These are phyloP conservation scores for Rotaria magnacalcarata DNA, from an alignment of 2,888 invertebrate species.

Conservation along the genomic window DNA sequence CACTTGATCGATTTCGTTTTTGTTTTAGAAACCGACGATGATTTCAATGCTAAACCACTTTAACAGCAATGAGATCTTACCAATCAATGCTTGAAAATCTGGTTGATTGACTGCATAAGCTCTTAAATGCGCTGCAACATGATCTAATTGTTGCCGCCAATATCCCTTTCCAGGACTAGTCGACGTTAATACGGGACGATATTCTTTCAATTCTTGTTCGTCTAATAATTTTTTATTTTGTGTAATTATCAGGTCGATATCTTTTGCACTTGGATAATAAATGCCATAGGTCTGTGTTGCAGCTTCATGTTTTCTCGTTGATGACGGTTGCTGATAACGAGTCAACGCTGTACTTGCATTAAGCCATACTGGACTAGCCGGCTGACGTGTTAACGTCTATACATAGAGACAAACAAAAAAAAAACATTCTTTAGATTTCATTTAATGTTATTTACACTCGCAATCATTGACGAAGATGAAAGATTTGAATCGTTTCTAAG, in stretches of 20 bases:
- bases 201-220: slow-evolving; percentile 56
- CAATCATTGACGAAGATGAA: background rate
- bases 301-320: slow-evolving; percentile 40
- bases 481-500: background rate
- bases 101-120: slow-evolving; percentile 57
- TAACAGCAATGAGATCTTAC: slow-evolving; percentile 41
- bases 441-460: background rate
- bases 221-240: slow-evolving; percentile 54
- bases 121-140: slow-evolving; percentile 58
- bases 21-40: too few species aligned
- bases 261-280: slow-evolving; percentile 57
- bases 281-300: slow-evolving; percentile 59
- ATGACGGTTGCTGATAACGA: background rate
- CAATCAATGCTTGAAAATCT: slow-evolving; percentile 58
- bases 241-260: slow-evolving; percentile 51
- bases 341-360: background rate
- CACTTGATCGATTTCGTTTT: too few species aligned
- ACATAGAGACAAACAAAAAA: background rate
- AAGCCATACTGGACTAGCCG: background rate
- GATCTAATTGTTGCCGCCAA: slow-evolving; percentile 60
- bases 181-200: slow-evolving; percentile 55
- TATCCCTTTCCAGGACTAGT: slow-evolving; percentile 60
- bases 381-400: background rate
- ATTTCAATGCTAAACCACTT: too few species aligned
- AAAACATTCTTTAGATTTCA: background rate